Evolutionary conservation across 2,797 vertebrate species (phyloP).

Genomic region (Sternarchorhynchus goeldii): DNA sequence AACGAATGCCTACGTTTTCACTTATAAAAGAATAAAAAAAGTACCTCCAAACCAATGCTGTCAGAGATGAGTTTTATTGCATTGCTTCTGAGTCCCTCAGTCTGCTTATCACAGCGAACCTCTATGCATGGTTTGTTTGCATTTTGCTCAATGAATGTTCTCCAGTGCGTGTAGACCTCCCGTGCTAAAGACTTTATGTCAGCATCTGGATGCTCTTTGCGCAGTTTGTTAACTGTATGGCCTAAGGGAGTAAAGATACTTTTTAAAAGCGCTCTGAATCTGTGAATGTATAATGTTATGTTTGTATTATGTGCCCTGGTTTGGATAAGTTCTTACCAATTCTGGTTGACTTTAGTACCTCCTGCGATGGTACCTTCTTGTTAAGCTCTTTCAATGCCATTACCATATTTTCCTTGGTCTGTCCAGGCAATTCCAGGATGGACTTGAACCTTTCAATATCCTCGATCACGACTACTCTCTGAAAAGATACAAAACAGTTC

Average conservation of each 20-base stretch:
- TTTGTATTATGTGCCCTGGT: too few species aligned
- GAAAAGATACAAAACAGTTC: conserved; percentile 42
- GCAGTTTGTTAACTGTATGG: conserved; percentile 85
- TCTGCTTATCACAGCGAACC: conserved; percentile 88
- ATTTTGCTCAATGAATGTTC: conserved; percentile 84
- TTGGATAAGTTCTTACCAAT: conserved; percentile 79
- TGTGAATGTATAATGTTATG: too few species aligned
- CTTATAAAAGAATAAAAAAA: too few species aligned
- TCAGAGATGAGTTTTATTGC: conserved; percentile 85
- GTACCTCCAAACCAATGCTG: conserved; percentile 85
- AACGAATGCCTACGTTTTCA: too few species aligned
- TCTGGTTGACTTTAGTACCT: conserved; percentile 89
- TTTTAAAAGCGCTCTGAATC: neutral
- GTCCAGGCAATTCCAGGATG: conserved; percentile 84
- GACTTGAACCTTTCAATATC: conserved; percentile 91
- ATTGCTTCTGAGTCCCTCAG: conserved; percentile 83
- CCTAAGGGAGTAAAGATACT: conserved; percentile 64
- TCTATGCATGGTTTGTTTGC: conserved; percentile 87
- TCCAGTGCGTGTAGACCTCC: conserved; percentile 86
- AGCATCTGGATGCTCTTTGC: conserved; percentile 78
- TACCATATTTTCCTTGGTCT: conserved; percentile 86
- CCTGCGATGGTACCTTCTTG: conserved; percentile 94
- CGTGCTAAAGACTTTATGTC: conserved; percentile 83
- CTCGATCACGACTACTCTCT: conserved; percentile 98
- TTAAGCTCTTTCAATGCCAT: conserved; percentile 84